Evolutionary conservation across 2,797 vertebrate genomes (phyloP), one percentile per base, ranked within the genome.

Genomic region (Cyprinodon diabolis): DNA sequence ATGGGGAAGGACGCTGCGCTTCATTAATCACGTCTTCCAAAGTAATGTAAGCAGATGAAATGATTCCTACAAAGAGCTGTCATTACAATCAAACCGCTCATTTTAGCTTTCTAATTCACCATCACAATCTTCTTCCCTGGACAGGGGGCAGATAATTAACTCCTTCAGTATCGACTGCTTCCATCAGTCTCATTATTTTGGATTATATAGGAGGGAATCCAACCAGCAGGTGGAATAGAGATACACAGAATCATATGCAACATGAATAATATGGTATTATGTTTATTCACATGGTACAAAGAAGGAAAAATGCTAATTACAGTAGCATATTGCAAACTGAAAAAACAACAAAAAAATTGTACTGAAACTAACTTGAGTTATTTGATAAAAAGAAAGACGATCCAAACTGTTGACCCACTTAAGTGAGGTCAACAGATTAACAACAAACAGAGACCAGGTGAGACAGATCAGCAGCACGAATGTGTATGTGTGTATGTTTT

Each of bases 31-130:
- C 92, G 95, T 97, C 97, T 95, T 95, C 95, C 92, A 95, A 94
- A 96, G 94, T 95, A 95, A 97, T 96, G 95, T 95, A 92, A 96
- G 96, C 96, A 97, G 96, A 96, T 96, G 96, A 97, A 96, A 97
- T 96, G 96, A 95, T 96, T 96, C 96, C 95, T 96, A 96, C 96
- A 95, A 95, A 95, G 95, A 93, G 91, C 94, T 95, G 96, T 95
- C 96, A 95, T 96, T 96, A 96, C 94, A 95, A 94, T 97, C 94
- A 92, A 94, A 93, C 71, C 51, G 77, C 80, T 83, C 96, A 95
- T 96, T 96, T 96, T 95, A 95, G 95, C 96, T 96, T 95, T 96
- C 95, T 95, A 87, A 92, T 87, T 95, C 94, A 93, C 95, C 94
- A 94, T 93, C 94, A 94, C 94, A 78, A 92, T 94, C 95, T 74